phyloP scores from a whole-genome alignment of 2,113 vertebrate genomes.

The Bettongia penicillata region DNA sequence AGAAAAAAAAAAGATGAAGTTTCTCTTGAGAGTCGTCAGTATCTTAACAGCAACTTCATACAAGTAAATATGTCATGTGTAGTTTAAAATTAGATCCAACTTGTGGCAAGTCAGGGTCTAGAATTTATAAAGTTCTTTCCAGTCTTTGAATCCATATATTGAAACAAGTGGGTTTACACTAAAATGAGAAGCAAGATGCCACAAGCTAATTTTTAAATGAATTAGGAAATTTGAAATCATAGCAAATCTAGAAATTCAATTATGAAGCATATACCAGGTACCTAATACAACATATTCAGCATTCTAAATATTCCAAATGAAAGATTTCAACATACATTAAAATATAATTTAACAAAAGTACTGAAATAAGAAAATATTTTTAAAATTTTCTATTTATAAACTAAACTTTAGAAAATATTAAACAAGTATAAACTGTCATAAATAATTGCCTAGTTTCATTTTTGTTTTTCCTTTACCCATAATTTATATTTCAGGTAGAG shows the following conservation, averaged over 20 bases:
- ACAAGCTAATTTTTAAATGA: slow-evolving; percentile 37
- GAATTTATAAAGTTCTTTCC: not conserved
- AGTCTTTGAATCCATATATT: not conserved
- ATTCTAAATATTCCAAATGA: not conserved
- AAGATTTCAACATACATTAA: not conserved
- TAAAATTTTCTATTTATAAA: slow-evolving; percentile 32
- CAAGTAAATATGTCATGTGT: not conserved
- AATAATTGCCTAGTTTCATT: not conserved
- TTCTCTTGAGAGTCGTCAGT: not conserved
- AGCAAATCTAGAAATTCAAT: slow-evolving; percentile 48
- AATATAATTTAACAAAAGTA: slow-evolving; percentile 38
- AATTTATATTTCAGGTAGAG: slow-evolving; percentile 1
- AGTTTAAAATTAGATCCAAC: slow-evolving; percentile 1
- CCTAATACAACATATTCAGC: slow-evolving; percentile 60
- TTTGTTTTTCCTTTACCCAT: slow-evolving; percentile 14
- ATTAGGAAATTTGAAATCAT: slow-evolving; percentile 24
- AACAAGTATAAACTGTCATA: slow-evolving; percentile 28
- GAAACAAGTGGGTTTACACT: not conserved
- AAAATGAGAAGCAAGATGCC: slow-evolving; percentile 18
- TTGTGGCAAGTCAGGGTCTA: not conserved
- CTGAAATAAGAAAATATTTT: slow-evolving; percentile 37
- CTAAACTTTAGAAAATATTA: slow-evolving; percentile 48
- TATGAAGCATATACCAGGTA: slow-evolving; percentile 32
- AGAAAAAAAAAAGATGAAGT: not conserved
- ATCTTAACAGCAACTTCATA: not conserved